phyloP scores from a whole-genome alignment of 2,888 invertebrate species.

The Ophion slaviceki region DNA sequence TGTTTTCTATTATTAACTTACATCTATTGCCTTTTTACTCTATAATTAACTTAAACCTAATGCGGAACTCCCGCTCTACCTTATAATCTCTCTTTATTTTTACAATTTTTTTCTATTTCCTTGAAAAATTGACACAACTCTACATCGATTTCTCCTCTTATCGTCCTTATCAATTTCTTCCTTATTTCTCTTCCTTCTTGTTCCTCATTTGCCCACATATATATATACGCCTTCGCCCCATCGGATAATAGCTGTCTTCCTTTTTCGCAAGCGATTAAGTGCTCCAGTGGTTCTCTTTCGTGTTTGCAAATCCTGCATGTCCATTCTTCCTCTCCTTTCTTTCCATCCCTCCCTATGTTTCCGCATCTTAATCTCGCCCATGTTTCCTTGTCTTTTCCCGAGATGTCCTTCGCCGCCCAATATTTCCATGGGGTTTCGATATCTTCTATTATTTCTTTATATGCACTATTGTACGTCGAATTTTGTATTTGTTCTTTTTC shows the following conservation, averaged over 20 bases:
- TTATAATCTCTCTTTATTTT: no score
- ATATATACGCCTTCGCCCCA: no score
- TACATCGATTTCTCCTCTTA: constrained; percentile 11
- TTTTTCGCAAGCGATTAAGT: no score
- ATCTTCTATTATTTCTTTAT: constrained; percentile 5
- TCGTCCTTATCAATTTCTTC: constrained; percentile 12
- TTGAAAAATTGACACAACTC: constrained; percentile 15
- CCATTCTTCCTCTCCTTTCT: constrained; percentile 31
- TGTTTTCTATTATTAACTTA: neutral
- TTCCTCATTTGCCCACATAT: no score
- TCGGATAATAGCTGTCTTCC: no score
- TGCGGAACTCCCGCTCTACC: no score
- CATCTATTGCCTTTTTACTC: neutral
- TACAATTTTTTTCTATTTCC: constrained; percentile 17
- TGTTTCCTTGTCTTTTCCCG: no score
- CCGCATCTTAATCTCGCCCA: no score
- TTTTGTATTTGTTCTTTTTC: constrained; percentile 1
- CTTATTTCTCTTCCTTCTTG: neutral
- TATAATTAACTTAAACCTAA: no score
- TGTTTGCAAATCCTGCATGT: neutral
- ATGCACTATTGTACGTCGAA: constrained; percentile 29
- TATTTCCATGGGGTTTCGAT: constrained; percentile 6
- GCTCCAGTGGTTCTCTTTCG: no score
- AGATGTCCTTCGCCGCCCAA: neutral
- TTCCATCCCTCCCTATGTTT: neutral